Conservation (phyloP, 2,113 vertebrate genomes). For the Burhinus oedicnemus region DNA sequence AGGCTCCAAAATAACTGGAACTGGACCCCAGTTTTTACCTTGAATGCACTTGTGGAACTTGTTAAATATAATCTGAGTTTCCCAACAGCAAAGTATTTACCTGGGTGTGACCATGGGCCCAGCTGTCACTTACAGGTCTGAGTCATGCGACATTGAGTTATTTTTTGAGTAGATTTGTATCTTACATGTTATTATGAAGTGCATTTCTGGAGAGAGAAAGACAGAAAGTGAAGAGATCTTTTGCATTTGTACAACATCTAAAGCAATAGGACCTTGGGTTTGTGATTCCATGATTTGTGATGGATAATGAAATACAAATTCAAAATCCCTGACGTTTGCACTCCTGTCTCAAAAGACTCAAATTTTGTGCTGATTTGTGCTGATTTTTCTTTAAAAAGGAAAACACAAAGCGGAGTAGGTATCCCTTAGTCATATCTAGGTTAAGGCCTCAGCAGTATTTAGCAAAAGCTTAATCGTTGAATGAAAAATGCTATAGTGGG, state of each 20-base stretch:
- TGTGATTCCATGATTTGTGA: background rate
- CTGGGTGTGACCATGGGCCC: background rate
- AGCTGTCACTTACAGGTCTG: background rate
- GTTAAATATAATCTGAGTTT: background rate
- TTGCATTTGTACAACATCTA: background rate
- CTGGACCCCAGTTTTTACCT: background rate
- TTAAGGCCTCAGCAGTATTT: background rate
- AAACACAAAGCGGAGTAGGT: background rate
- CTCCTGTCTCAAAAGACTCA: background rate
- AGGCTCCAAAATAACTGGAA: background rate
- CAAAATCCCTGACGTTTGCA: background rate
- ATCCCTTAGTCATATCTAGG: background rate
- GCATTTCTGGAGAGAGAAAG: background rate
- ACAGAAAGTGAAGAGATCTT: background rate
- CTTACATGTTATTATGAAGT: background rate
- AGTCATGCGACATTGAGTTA: accelerated
- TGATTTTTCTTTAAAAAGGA: background rate
- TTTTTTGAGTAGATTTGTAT: background rate
- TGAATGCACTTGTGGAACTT: background rate
- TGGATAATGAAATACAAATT: background rate
- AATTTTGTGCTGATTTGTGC: background rate
- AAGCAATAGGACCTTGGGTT: accelerated
- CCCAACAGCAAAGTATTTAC: background rate
- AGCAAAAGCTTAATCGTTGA: background rate
- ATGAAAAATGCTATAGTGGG: background rate